Conservation (phyloP, 1,140 invertebrate genomes). For the Euura lappo region DNA sequence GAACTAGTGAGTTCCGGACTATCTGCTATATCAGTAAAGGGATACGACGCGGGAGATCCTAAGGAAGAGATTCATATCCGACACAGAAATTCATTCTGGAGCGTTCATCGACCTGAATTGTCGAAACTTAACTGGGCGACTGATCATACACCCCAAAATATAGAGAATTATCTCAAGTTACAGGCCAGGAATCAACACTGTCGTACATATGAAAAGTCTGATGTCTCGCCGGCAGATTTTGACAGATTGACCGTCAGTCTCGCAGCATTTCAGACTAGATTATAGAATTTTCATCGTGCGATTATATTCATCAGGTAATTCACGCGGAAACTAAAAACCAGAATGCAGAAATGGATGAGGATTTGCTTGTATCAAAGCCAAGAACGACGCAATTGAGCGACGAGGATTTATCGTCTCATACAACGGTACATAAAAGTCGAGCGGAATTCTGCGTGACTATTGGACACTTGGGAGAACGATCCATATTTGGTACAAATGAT, state of each 20-base stretch:
- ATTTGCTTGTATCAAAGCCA: background rate
- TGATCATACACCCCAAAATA: background rate
- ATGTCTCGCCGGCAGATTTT: background rate
- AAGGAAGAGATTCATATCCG: background rate
- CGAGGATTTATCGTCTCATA: background rate
- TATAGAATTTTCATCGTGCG: too few species aligned
- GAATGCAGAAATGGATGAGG: background rate
- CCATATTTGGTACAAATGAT: background rate
- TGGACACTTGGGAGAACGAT: background rate
- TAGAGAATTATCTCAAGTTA: background rate
- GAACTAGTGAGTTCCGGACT: background rate
- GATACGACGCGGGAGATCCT: background rate
- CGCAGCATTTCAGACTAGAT: too few species aligned
- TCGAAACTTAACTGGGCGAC: constrained; percentile 1
- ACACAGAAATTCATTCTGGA: constrained; percentile 8
- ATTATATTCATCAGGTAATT: background rate
- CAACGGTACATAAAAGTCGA: constrained; percentile 5
- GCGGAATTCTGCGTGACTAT: constrained; percentile 12
- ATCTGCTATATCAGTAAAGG: constrained; percentile 6
- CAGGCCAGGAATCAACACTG: background rate
- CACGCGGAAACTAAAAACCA: background rate
- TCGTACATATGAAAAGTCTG: background rate
- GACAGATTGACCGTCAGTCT: background rate
- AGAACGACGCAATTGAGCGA: constrained; percentile 2
- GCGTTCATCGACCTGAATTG: constrained; percentile 4